Evolutionary conservation across 2,888 invertebrate species (phyloP).

Genomic region (Aspidiotus rigidus): DNA sequence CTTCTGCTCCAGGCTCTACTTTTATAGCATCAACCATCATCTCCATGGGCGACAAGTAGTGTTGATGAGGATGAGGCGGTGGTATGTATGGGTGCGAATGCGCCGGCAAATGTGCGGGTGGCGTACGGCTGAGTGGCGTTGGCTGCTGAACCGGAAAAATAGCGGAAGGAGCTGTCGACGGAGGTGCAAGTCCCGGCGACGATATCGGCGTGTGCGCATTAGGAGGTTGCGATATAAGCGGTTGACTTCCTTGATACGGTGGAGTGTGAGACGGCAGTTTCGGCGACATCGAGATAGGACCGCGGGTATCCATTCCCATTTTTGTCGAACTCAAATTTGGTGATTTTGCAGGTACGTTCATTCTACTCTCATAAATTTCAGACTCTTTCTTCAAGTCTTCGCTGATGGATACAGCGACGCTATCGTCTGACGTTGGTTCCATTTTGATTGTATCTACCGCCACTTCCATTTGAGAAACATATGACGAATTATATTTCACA

Average conservation of each 20-base stretch:
- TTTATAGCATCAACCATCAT: constrained; percentile 17
- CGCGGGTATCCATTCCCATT: constrained; percentile 35
- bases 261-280: constrained; percentile 38
- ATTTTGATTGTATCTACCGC: constrained; percentile 20
- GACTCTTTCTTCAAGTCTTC: constrained; percentile 66
- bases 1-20: constrained; percentile 11
- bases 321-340: constrained; percentile 30
- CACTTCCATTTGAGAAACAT: constrained; percentile 25
- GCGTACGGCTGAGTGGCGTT: constrained; percentile 48
- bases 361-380: constrained; percentile 39
- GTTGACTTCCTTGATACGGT: constrained; percentile 36
- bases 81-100: constrained; percentile 41
- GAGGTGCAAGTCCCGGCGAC: constrained; percentile 42
- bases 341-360: constrained; percentile 42
- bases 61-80: constrained; percentile 53
- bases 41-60: constrained; percentile 49
- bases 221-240: constrained; percentile 37
- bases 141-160: constrained; percentile 53
- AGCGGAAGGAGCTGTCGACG: constrained; percentile 54
- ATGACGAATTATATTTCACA: constrained; percentile 10
- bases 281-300: constrained; percentile 38
- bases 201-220: constrained; percentile 39
- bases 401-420: constrained; percentile 2
- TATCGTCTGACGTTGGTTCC: constrained; percentile 21
- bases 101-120: constrained; percentile 41